Evolutionary conservation across 1,140 invertebrate species (phyloP).

Genomic region (Acromyrmex echinatior): DNA sequence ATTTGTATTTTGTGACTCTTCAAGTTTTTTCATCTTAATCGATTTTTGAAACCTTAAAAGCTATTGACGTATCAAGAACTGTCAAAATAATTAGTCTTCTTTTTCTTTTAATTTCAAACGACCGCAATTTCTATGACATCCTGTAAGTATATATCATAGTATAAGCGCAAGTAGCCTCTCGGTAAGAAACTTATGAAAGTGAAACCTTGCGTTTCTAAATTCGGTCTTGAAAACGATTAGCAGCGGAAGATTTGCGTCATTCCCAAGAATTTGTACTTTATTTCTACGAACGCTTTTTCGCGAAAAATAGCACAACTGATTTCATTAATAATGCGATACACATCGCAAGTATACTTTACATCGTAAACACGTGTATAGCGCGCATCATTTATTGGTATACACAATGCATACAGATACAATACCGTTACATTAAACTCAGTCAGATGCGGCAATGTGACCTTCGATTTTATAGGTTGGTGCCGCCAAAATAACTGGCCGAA

Average conservation of each 20-base stretch:
- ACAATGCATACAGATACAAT: conserved; percentile 14
- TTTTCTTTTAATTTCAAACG: background rate
- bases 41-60: background rate
- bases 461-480: conserved; percentile 58
- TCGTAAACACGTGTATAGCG: conserved; percentile 37
- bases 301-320: background rate
- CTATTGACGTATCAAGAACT: background rate
- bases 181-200: background rate
- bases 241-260: background rate
- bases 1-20: background rate
- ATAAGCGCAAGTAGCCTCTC: background rate
- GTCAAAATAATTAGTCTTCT: conserved; percentile 1
- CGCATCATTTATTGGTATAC: conserved; percentile 14
- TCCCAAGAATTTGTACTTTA: background rate
- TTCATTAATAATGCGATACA: background rate
- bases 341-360: background rate
- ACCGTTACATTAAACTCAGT: conserved; percentile 47
- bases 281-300: background rate
- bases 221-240: conserved; percentile 43
- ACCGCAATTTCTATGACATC: background rate
- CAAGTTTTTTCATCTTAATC: background rate
- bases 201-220: conserved; percentile 21
- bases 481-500: conserved; percentile 59
- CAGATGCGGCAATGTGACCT: conserved; percentile 53
- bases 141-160: background rate